Conservation (phyloP, 1,140 invertebrate genomes). For the Phocides pigmalion region DNA sequence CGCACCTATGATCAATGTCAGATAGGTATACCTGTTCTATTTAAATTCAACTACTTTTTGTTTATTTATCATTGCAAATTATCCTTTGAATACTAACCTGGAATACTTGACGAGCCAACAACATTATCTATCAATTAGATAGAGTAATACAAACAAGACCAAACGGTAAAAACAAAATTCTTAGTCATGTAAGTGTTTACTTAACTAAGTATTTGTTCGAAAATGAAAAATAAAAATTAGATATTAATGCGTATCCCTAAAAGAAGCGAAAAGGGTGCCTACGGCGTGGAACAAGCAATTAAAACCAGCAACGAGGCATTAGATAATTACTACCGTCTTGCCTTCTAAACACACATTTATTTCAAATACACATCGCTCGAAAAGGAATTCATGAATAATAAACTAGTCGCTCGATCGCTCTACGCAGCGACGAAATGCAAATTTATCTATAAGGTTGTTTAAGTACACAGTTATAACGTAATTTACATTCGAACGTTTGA, state of each 20-base stretch:
- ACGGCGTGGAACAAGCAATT: not conserved
- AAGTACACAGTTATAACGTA: conserved; percentile 16
- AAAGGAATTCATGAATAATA: not conserved
- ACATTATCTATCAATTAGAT: too few relatives aligned
- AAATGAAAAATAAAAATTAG: not conserved
- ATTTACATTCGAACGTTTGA: conserved; percentile 52
- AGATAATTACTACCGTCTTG: not conserved
- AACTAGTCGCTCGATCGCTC: not conserved
- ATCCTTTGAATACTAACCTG: too few relatives aligned
- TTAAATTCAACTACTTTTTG: too few relatives aligned
- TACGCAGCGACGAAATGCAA: not conserved
- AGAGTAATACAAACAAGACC: too few relatives aligned
- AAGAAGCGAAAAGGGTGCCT: not conserved
- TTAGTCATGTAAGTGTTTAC: too few relatives aligned
- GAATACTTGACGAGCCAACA: too few relatives aligned
- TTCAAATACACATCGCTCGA: not conserved
- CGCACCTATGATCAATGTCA: too few relatives aligned
- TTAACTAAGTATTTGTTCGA: not conserved
- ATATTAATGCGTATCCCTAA: not conserved
- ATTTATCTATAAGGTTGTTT: too few relatives aligned
- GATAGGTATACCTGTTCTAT: too few relatives aligned
- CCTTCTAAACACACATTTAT: not conserved
- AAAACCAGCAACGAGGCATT: not conserved
- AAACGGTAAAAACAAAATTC: too few relatives aligned
- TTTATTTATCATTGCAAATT: too few relatives aligned